Evolutionary conservation across 2,888 invertebrate species (phyloP).

Genomic region (Dynastes tityus): DNA sequence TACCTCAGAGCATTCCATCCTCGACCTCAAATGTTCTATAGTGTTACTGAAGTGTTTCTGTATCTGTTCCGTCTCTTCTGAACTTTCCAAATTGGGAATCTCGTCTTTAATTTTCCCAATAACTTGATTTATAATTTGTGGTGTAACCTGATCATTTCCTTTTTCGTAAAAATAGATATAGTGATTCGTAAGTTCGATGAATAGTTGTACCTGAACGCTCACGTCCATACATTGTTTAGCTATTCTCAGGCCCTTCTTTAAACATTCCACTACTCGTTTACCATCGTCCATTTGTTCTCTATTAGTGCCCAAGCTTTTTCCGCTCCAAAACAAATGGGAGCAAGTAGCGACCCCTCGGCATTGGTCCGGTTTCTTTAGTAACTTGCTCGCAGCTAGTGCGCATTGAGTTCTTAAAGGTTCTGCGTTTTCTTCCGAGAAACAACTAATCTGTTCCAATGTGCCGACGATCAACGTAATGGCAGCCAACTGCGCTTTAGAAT

Average conservation of each 20-base stretch:
- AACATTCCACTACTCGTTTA: constrained; percentile 92
- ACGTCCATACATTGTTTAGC: constrained; percentile 98
- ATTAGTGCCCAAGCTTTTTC: constrained; percentile 73
- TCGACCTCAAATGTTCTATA: constrained; percentile 84
- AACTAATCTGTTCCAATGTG: constrained; percentile 94
- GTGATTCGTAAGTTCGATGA: constrained; percentile 94
- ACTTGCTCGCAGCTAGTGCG: constrained; percentile 94
- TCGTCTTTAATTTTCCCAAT: constrained; percentile 95
- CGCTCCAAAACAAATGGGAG: constrained; percentile 98
- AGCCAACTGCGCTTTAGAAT: constrained; percentile 96
- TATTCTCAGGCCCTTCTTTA: constrained; percentile 95
- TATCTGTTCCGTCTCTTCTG: constrained; percentile 97
- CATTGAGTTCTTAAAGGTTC: constrained; percentile 97
- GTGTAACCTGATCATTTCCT: constrained; percentile 73
- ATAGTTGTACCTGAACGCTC: constrained; percentile 95
- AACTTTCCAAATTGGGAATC: constrained; percentile 92
- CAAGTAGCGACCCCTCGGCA: constrained; percentile 95
- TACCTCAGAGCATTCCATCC: constrained; percentile 76
- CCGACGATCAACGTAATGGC: constrained; percentile 97
- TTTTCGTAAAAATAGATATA: constrained; percentile 95
- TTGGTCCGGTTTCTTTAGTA: constrained; percentile 98
- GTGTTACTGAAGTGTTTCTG: constrained; percentile 96
- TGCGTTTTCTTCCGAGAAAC: constrained; percentile 97
- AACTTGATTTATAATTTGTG: constrained; percentile 77
- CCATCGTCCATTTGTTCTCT: constrained; percentile 87